Evolutionary conservation across 2,113 vertebrate genomes (phyloP), one percentile per base, ranked within the genome.

Genomic region (Amia ocellicauda): DNA sequence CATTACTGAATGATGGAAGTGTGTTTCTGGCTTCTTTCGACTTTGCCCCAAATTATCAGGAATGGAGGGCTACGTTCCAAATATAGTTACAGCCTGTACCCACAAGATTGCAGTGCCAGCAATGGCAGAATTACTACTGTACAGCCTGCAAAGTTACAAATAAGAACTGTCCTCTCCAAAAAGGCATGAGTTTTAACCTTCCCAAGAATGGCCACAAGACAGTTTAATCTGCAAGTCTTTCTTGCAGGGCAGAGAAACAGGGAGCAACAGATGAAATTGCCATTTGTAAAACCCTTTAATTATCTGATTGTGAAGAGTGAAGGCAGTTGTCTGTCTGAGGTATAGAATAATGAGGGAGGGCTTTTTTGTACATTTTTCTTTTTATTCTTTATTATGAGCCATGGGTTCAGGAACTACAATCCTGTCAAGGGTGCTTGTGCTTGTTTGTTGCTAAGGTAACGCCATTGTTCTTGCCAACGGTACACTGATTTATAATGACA

Each of bases 401-500:
- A 36, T 45, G 40, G 55, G 29, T 55, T 28, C 23, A 59, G 36
- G 23, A 26, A 28, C 17, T 54, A 55, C 43, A 62, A 61, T 58
- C 58, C 36, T 56, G 43, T 16, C 22, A 49, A 61, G 45, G 40
- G 52, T 36, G 26, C 41, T 40, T 43, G 31, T 52, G 24, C 17
- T 5, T 64, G 29, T 59, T 54, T 58, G 56, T 68, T 68, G 57
- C 62, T 57, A 56, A 14, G 29, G 50, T 41, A 57, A 61, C 70
- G 20, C 53, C 9, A 29, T 4, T 29, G 40, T 41, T 45, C 22
- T 40, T 27, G 7, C 17, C 20, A 9, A 13, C 17, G 29, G 13
- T 26, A n/a, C n/a, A 7, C 16, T 24, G 47, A 59, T 9, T 14
- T 2, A 36, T 16, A n/a, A 43, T 16, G 64, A 52, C 56, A 59